A percentile compares a stretch with the other conserved stretches of the same genome.
These are phyloP conservation scores for Daboia siamensis DNA, from an alignment of 2,113 vertebrate genomes.

Conservation along the genomic window DNA sequence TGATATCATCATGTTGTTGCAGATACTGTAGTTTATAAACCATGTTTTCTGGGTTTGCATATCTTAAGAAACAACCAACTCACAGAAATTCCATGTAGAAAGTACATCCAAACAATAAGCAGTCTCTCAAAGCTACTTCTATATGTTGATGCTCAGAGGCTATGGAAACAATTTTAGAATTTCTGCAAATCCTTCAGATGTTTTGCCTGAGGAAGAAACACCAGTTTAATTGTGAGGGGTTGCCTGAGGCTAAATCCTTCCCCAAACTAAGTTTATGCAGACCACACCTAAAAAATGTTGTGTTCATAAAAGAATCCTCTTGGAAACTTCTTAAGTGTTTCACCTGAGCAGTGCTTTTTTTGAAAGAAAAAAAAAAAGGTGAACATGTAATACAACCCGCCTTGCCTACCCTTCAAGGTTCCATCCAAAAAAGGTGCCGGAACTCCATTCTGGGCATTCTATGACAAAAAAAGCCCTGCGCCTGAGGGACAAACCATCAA, in stretches of 20 bases:
- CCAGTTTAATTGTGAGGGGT: background rate
- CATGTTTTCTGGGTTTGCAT: background rate
- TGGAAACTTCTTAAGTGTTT: background rate
- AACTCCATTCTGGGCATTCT: no score
- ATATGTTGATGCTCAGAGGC: background rate
- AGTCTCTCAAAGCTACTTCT: background rate
- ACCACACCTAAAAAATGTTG: background rate
- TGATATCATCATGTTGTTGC: background rate
- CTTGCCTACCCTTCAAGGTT: no score
- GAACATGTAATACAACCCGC: no score
- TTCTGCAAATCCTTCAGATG: background rate
- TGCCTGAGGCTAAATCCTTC: background rate
- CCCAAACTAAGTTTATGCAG: background rate
- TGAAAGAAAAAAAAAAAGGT: no score
- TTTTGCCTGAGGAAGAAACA: background rate
- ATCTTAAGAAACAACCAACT: background rate
- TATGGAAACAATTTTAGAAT: background rate
- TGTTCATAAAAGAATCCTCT: background rate
- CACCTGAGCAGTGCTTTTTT: no score
- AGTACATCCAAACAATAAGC: background rate
- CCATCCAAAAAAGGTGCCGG: no score
- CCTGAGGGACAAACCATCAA: background rate
- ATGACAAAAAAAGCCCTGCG: no score
- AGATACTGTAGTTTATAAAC: background rate
- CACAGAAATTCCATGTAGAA: background rate